These are phyloP conservation scores for Chascanopsetta lugubris DNA, from an alignment of 2,113 vertebrate genomes.

Conservation along the genomic window DNA sequence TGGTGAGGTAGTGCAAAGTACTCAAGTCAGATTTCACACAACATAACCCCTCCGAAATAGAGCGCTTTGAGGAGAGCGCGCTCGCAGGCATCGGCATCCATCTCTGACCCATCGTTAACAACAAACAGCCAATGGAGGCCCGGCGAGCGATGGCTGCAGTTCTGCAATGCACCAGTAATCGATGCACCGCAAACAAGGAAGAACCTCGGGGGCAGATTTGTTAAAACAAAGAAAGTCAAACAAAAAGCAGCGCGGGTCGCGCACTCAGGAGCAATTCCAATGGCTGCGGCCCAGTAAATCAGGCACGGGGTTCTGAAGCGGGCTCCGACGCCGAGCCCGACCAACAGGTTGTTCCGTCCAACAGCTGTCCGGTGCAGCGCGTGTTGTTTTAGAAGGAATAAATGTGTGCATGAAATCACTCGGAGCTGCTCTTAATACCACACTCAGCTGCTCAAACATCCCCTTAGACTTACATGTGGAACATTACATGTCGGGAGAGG, in stretches of 20 bases:
- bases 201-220: slow-evolving; percentile 41
- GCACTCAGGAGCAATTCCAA: slow-evolving; percentile 20
- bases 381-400: background rate
- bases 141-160: slow-evolving; percentile 29
- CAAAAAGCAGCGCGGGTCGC: slow-evolving; percentile 13
- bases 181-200: slow-evolving; percentile 46
- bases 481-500: slow-evolving; percentile 34
- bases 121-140: slow-evolving; percentile 42
- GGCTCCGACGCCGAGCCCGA: slow-evolving; percentile 7
- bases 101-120: slow-evolving; percentile 29
- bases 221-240: slow-evolving; percentile 42
- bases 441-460: slow-evolving; percentile 32
- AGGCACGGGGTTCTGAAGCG: background rate
- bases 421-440: slow-evolving; percentile 2
- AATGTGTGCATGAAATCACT: slow-evolving; percentile 9
- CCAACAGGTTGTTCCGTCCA: slow-evolving; percentile 4
- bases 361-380: slow-evolving; percentile 2
- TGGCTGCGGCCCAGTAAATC: slow-evolving; percentile 17
- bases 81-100: slow-evolving; percentile 26
- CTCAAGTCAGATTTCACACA: slow-evolving; percentile 20
- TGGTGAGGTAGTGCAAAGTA: slow-evolving; percentile 22
- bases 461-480: slow-evolving; percentile 43
- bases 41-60: slow-evolving; percentile 1
- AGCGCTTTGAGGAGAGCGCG: slow-evolving; percentile 8
- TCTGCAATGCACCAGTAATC: slow-evolving; percentile 42